A percentile compares a stretch with the other conserved stretches of the same genome.
Evolutionary conservation across 2,797 vertebrate genomes (phyloP).

Genomic region (Mus spretus): DNA sequence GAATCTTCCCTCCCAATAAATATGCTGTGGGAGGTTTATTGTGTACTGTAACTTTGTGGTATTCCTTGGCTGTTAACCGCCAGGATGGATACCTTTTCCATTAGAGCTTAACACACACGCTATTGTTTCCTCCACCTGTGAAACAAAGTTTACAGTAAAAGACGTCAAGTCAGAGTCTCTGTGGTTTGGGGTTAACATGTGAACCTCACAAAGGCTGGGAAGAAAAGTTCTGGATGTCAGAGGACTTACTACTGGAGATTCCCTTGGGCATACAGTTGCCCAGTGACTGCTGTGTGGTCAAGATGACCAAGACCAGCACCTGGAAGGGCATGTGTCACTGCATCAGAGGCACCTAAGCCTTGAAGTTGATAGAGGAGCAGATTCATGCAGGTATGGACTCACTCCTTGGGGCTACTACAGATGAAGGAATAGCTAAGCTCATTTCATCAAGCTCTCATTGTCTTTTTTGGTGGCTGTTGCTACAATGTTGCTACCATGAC

Average conservation of each 20-base stretch:
- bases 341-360: not conserved
- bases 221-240: not conserved
- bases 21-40: not conserved
- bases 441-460: too few species aligned
- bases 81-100: not conserved
- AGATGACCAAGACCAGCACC: not conserved
- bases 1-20: not conserved
- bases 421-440: too few species aligned
- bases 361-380: too few species aligned
- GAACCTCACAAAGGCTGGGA: not conserved
- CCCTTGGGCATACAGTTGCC: not conserved
- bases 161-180: not conserved
- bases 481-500: not conserved
- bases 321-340: not conserved
- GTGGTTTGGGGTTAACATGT: not conserved
- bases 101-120: not conserved
- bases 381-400: not conserved
- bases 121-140: not conserved
- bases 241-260: too few species aligned
- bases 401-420: not conserved
- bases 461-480: not conserved
- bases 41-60: not conserved
- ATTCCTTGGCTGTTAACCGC: not conserved
- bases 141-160: not conserved
- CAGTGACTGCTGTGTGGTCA: not conserved